Evolutionary conservation across 1,140 invertebrate genomes (phyloP).

Genomic region (Drosophila takahashii): DNA sequence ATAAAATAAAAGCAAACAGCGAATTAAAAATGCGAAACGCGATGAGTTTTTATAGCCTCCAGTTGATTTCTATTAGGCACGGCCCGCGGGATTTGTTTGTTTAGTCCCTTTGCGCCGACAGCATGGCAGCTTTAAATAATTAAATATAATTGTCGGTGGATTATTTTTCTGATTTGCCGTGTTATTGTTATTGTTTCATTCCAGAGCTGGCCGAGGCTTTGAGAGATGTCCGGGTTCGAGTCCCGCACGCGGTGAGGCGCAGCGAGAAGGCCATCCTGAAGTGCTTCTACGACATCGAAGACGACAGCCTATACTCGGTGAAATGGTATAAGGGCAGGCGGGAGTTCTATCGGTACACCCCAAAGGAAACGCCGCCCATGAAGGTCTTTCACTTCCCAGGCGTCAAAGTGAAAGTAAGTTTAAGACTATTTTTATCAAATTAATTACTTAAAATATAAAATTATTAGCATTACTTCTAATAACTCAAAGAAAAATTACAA

Average conservation of each 20-base stretch:
- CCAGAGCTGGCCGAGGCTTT: constrained; percentile 83
- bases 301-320: constrained; percentile 91
- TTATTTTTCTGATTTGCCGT: constrained; percentile 31
- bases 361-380: constrained; percentile 89
- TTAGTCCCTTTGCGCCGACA: constrained; percentile 54
- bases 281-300: constrained; percentile 92
- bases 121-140: constrained; percentile 59
- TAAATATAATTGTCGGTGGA: constrained; percentile 35
- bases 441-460: too few species aligned
- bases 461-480: too few species aligned
- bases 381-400: constrained; percentile 91
- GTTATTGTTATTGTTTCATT: constrained; percentile 33
- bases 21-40: constrained; percentile 63
- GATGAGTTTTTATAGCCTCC: constrained; percentile 36
- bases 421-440: not conserved
- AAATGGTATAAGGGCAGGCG: constrained; percentile 93
- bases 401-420: constrained; percentile 90
- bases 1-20: constrained; percentile 70
- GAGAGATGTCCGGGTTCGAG: constrained; percentile 87
- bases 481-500: too few species aligned
- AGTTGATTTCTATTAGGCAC: constrained; percentile 38
- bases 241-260: constrained; percentile 89
- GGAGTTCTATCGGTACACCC: constrained; percentile 92
- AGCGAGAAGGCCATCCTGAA: constrained; percentile 88
- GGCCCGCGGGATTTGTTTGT: constrained; percentile 52